Base-by-base conservation (phyloP, 2,888 invertebrate species). In the Melikaiella ostensackeni region DNA sequence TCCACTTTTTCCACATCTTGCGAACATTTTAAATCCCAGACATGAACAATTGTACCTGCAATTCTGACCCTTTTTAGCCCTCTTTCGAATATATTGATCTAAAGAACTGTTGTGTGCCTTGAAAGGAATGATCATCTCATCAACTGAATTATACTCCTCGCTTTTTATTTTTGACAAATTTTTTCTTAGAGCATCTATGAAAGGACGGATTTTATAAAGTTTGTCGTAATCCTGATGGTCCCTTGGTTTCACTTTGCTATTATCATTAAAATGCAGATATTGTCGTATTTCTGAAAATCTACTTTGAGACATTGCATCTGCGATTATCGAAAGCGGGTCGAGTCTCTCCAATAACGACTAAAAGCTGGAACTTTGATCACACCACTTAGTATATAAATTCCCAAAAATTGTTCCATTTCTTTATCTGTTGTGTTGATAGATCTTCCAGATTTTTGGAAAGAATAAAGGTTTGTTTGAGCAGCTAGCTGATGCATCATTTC, bases 91-190 rank as follows among this genome's bases (percentile, higher is more conserved):
- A 24, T 66, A 42, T 19, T 46, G 46, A 66, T 50, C 27, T 30
- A 46, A 27, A 11, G 66, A 46, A 50, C 30, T 70, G 16, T 19
- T 70, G n/a, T 50, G 66, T 5, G n/a, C 66, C 46, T 46, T 46
- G 50, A 70, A 30, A 16, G 42, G 66, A 27, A 70, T 46, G 19
- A 70, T 50, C 50, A 50, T 27, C 66, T 70, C 66, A 27, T 70
- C 46, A 8, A 70, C 19, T 46, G 66, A 70, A 46, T 70, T 42
- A 27, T 70, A 70, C n/a, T 70, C 66, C n/a, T 70, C 66, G 50
- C 46, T 50, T 70, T 70, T 50, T 5, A 70, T 30, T 30, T 42
- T 70, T 5, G 66, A 24, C 19, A 50, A 30, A 70, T 70, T 70
- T 30, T 19, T 42, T 5, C 46, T 27, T 19, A 70, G 6, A 27